Evolutionary conservation across 2,113 vertebrate species (phyloP).

Genomic region (Rhabdomys dilectus): DNA sequence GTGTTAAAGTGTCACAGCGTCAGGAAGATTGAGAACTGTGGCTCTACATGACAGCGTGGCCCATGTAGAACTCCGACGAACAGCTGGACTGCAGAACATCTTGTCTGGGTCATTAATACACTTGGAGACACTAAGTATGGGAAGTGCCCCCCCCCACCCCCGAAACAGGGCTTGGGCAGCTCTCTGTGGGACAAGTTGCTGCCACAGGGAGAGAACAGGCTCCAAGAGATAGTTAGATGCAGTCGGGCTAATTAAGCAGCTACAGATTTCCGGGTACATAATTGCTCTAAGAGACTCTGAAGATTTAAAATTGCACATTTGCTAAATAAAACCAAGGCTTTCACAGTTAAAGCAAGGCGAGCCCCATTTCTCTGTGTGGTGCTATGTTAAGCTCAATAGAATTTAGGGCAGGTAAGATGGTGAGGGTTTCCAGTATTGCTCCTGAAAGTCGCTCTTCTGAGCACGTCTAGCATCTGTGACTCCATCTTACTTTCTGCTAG

Average conservation of each 20-base stretch:
- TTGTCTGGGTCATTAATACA: background rate
- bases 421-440: background rate
- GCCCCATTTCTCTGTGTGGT: background rate
- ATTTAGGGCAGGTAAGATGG: background rate
- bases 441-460: background rate
- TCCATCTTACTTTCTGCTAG: background rate
- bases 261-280: slow-evolving; percentile 19
- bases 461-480: background rate
- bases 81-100: background rate
- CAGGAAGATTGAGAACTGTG: background rate
- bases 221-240: slow-evolving; percentile 38
- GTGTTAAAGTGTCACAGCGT: background rate
- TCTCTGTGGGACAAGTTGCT: background rate
- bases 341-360: background rate
- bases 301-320: slow-evolving; percentile 37
- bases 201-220: background rate
- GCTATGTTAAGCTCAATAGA: accelerated
- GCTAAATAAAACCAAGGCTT: background rate
- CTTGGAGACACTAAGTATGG: accelerated
- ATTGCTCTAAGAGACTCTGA: slow-evolving; percentile 1
- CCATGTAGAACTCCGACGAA: background rate
- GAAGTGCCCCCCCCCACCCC: accelerated
- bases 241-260: slow-evolving; percentile 53
- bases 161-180: too few species aligned
- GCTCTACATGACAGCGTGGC: background rate